A percentile compares a stretch with the other conserved stretches of the same genome.
Conservation (phyloP, 2,113 vertebrate genomes). For the Fregetta grallaria region DNA sequence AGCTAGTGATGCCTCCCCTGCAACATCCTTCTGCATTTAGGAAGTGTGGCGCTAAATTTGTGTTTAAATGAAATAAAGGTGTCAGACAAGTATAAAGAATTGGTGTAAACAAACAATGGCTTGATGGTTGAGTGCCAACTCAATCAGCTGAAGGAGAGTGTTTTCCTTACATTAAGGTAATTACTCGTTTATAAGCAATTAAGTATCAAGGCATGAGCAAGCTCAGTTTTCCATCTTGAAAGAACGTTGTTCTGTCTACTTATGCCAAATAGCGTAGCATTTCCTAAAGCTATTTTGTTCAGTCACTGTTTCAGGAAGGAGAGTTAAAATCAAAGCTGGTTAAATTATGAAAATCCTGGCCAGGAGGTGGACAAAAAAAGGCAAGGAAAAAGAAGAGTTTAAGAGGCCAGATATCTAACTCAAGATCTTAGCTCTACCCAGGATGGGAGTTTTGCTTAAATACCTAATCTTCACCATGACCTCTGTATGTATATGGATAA, state of each 20-base stretch:
- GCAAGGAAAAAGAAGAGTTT: not conserved
- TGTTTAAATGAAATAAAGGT: not conserved
- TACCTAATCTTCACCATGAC: not conserved
- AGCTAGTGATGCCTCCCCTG: not conserved
- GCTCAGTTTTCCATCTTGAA: not conserved
- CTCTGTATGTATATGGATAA: not conserved
- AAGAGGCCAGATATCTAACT: not conserved
- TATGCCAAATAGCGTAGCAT: not conserved
- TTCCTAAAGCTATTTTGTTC: not conserved
- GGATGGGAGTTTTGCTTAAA: not conserved
- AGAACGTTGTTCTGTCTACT: fast-evolving
- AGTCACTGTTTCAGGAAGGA: not conserved
- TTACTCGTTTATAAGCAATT: not conserved
- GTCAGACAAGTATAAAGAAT: not conserved
- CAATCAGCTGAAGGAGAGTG: not conserved
- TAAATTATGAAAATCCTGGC: not conserved
- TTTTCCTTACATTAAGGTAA: not conserved
- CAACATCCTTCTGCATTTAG: not conserved
- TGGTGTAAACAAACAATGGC: not conserved
- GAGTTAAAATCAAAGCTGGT: not conserved
- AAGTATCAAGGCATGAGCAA: not conserved
- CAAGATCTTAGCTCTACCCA: not conserved
- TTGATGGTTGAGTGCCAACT: not conserved
- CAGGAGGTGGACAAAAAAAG: not conserved
- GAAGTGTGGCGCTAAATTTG: not conserved